Base-by-base conservation (phyloP, 1,140 invertebrate genomes). In the Paramacrobiotus metropolitanus region DNA sequence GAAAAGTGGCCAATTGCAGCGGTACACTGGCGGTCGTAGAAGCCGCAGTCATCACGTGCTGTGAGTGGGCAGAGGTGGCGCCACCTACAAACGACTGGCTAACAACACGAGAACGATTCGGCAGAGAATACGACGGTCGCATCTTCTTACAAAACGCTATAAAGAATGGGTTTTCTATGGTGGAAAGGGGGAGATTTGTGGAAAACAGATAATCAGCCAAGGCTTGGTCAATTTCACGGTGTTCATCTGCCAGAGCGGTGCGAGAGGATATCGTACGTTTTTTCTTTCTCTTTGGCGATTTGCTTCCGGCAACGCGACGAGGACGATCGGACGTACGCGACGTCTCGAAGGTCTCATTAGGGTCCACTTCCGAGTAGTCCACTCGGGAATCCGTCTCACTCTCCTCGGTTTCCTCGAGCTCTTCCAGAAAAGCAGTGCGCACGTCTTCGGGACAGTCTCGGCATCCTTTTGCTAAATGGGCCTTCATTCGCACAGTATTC, bases 181-280 rank as follows among this genome's bases (percentile, higher is more conserved):
- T 55, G 15, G 15, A 20, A 28, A 55, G 48, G 4, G 48, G 48
- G 24, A 55, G 48, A 24, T 55, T 55, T 15, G 48, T 24, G 48
- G 48, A 55, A 24, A 55, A 55, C 15, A 55, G 48, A 28, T 55
- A 55, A 24, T 55, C 48, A 15, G 48, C 48, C 48, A 55, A 24
- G 24, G 48, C 48, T 4, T 24, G 48, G 28, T 55, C 48, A 55
- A 55, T 55, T 15, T 55, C 48, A 15, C 28, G 15, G 48, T 55
- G 15, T 24, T 55, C 48, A 9, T 55, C 48, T 4, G 9, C 24
- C 15, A 55, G 15, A 4, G 28, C 4, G 48, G 48, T 20, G 4
- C 48, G 48, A 15, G 15, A 15, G 48, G 48, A 28, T 15, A 55
- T 28, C 15, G 48, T 24, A 20, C 34, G 34, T 15, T 28, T 15